phyloP scores from a whole-genome alignment of 2,797 vertebrate species.

The Rallus crepitans region DNA sequence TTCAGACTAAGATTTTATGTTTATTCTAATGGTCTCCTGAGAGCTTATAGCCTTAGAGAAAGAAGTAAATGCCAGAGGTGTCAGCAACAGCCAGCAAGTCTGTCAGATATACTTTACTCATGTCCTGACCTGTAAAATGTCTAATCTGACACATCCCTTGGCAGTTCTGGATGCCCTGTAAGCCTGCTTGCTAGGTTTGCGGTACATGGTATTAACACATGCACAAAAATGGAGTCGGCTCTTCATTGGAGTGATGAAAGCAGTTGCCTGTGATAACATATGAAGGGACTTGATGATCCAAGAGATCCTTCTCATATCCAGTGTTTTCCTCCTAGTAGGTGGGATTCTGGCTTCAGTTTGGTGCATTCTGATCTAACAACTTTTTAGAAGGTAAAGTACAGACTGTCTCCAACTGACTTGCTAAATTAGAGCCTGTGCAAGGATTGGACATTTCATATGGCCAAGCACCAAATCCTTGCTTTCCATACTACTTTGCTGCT shows the following conservation, averaged over 20 bases:
- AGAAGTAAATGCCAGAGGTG: slow-evolving; percentile 9
- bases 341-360: background rate
- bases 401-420: background rate
- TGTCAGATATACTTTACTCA: background rate
- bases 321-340: background rate
- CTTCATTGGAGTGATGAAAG: background rate
- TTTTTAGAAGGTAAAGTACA: background rate
- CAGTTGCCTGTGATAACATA: background rate
- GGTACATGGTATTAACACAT: background rate
- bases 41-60: background rate
- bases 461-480: background rate
- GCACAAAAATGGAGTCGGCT: background rate
- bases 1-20: background rate
- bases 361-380: background rate
- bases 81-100: background rate
- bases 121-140: background rate
- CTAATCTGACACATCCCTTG: background rate
- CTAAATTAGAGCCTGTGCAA: background rate
- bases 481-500: background rate
- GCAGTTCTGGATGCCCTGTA: background rate
- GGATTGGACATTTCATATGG: background rate
- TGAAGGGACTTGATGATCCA: background rate
- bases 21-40: background rate
- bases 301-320: background rate
- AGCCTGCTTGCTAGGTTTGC: background rate